Conservation (phyloP, 2,797 vertebrate genomes). For the Anisognathus igniventris region DNA sequence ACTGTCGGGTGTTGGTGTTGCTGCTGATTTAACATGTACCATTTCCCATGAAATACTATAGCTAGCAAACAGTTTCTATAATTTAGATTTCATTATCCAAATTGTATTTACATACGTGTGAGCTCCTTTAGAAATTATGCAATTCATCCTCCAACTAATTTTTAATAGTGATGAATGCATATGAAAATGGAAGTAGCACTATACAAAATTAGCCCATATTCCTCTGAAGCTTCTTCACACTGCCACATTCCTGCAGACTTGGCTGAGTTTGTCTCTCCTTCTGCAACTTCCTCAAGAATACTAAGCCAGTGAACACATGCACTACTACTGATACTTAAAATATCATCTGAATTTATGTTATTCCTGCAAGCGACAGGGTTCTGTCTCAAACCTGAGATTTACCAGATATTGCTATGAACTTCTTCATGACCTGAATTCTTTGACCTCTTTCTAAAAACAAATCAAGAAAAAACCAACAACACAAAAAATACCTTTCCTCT, state of each 20-base stretch:
- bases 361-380: background rate
- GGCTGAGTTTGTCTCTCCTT: slow-evolving; percentile 27
- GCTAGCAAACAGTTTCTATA: background rate
- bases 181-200: slow-evolving; percentile 45
- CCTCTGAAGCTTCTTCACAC: slow-evolving; percentile 42
- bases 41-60: background rate
- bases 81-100: slow-evolving; percentile 17
- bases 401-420: background rate
- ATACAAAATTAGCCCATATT: slow-evolving; percentile 53
- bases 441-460: background rate
- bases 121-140: slow-evolving; percentile 32
- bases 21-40: background rate
- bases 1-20: background rate
- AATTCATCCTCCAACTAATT: slow-evolving; percentile 43
- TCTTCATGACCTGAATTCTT: background rate
- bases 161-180: slow-evolving; percentile 57
- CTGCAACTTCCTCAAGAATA: slow-evolving; percentile 55
- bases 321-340: slow-evolving; percentile 50
- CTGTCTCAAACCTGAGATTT: background rate
- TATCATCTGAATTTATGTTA: slow-evolving; percentile 38
- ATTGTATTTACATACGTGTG: background rate
- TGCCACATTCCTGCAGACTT: slow-evolving; percentile 40
- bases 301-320: slow-evolving; percentile 21
- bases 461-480: background rate
- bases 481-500: background rate